phyloP scores from a whole-genome alignment of 2,888 invertebrate genomes.

The Papilio elwesi region DNA sequence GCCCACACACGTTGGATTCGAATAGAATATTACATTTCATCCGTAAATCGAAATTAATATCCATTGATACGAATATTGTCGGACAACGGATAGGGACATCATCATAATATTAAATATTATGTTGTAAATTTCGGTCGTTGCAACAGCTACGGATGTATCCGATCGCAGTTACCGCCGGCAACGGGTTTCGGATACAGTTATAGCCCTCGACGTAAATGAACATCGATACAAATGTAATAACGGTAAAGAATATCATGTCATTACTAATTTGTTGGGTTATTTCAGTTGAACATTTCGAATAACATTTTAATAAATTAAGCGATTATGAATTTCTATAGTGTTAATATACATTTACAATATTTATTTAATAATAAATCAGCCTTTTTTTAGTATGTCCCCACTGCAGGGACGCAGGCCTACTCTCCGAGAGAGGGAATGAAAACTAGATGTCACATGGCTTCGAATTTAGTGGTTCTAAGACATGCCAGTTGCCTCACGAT shows the following conservation, averaged over 20 bases:
- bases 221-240: conserved; percentile 2
- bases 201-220: conserved; percentile 26
- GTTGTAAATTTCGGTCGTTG: conserved; percentile 23
- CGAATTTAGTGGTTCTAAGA: too few species aligned
- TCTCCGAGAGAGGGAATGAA: too few species aligned
- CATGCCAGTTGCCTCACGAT: too few species aligned
- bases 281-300: background rate
- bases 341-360: background rate
- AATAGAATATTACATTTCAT: conserved; percentile 24
- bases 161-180: conserved; percentile 41
- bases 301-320: conserved; percentile 3
- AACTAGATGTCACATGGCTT: too few species aligned
- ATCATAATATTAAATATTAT: conserved; percentile 35
- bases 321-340: background rate
- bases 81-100: conserved; percentile 24
- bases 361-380: background rate
- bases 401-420: too few species aligned
- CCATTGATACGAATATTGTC: conserved; percentile 8
- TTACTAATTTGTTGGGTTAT: conserved; percentile 9
- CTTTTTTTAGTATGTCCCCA: too few species aligned
- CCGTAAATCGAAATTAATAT: conserved; percentile 21
- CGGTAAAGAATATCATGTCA: conserved; percentile 15
- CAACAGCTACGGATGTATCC: conserved; percentile 40
- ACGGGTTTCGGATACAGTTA: conserved; percentile 44
- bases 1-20: background rate